Conservation (phyloP, 2,797 vertebrate genomes). For the Sebastes hubbsi region DNA sequence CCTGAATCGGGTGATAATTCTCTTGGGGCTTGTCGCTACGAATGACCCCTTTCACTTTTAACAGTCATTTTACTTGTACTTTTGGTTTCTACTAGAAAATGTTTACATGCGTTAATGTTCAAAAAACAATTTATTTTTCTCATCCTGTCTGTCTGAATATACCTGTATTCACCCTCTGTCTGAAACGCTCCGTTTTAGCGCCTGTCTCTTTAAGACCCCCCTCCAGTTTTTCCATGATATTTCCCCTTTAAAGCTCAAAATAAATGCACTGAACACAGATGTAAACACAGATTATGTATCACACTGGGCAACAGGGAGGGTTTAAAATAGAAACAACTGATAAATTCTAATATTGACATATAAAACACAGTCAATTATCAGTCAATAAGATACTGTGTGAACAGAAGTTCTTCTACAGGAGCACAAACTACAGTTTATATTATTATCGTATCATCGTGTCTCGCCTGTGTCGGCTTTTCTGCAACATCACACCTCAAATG, state of each 20-base stretch:
- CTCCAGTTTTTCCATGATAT: no score
- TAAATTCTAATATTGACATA: neutral
- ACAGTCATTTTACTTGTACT: no score
- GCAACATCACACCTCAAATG: neutral
- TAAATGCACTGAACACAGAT: neutral
- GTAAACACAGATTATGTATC: neutral
- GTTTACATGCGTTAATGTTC: no score
- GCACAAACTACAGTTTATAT: neutral
- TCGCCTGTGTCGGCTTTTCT: neutral
- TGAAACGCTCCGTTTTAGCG: no score
- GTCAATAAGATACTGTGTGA: neutral
- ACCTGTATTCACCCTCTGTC: no score
- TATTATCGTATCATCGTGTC: neutral
- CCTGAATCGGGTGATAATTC: no score
- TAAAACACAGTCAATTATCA: neutral
- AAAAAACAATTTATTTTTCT: no score
- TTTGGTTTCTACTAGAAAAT: accelerated
- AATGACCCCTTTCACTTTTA: no score
- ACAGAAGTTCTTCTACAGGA: no score
- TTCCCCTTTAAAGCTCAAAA: neutral
- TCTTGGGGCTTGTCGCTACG: accelerated
- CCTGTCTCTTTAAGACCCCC: no score
- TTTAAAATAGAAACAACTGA: neutral
- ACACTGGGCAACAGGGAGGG: neutral
- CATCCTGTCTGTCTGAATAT: no score